Base-by-base conservation (phyloP, 2,797 vertebrate species). In the Pterois miles region DNA sequence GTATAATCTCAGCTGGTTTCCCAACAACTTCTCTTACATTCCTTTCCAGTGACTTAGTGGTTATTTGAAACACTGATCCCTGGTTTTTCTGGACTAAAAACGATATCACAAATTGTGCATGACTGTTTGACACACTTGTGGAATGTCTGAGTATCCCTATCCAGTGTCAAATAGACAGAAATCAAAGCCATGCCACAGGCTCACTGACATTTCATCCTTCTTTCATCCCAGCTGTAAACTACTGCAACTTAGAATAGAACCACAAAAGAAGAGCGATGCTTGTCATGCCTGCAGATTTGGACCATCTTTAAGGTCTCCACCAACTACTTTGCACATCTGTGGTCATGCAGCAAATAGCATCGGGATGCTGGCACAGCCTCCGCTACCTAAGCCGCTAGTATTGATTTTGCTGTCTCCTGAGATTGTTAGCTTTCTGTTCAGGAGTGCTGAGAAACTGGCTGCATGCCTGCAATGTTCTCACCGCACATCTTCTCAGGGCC, bases 401-500 rank as follows among this genome's bases (percentile, higher is more conserved):
- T 89, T 80, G 89, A 90, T 88, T 71, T 56, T 54, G 2, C 59
- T 66, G 67, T 82, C 84, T 70, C 20, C 65, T 59, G 71, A 76
- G 76, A 80, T 85, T 69, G 59, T 86, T 74, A 65, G 67, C 65
- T 67, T 64, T 74, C 62, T 54, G 53, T 52, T 82, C 60, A 66
- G 53, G 40, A 77, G 67, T 48, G 38, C 75, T 81, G 82, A 82
- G 74, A 86, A 78, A 73, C 84, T 88, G 86, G 86, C 87, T 29
- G 20, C 63, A 34, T 53, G 86, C 80, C 84, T 66, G 66, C 85
- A 70, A 58, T 56, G 29, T 71, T 82, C 71, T 69, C 56, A 56
- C 78, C 80, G 6, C 83, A 69, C 87, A 36, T 91, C 77, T 40
- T 76, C 82, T 59, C 76, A 59, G 71, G 40, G 81, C 85, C 86